A percentile compares a stretch with the other conserved stretches of the same genome.
These are phyloP conservation scores for Willowsia nigromaculata DNA, from an alignment of 2,888 invertebrate genomes.

Conservation along the genomic window DNA sequence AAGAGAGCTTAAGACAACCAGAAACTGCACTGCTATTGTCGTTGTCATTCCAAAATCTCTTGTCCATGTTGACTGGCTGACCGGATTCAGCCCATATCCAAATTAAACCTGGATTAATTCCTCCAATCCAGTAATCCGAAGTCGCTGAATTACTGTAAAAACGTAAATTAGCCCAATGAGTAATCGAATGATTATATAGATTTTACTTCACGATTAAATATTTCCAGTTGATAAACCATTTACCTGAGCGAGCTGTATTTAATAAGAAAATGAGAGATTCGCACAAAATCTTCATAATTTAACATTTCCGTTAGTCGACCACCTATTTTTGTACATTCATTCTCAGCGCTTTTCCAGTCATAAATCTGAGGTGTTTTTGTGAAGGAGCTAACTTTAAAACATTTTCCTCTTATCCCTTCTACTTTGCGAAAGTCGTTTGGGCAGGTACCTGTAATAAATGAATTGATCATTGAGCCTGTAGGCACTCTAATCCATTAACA, in stretches of 20 bases:
- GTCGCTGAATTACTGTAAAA: conserved; percentile 65
- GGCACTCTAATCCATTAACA: too few species aligned
- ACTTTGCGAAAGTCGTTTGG: conserved; percentile 75
- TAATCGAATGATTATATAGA: too few species aligned
- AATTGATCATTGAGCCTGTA: too few species aligned
- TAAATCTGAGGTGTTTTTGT: conserved; percentile 54
- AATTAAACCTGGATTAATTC: conserved; percentile 77
- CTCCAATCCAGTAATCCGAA: conserved; percentile 78
- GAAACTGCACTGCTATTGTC: conserved; percentile 76
- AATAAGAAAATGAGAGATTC: conserved; percentile 73
- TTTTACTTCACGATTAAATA: too few species aligned
- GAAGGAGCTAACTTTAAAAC: conserved; percentile 76
- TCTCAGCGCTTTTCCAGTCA: conserved; percentile 77
- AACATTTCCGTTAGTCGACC: conserved; percentile 76
- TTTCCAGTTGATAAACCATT: neutral
- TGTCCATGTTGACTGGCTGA: conserved; percentile 76
- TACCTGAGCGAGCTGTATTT: conserved; percentile 72
- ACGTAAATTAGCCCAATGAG: too few species aligned
- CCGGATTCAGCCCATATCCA: conserved; percentile 79
- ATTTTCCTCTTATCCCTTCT: conserved; percentile 77
- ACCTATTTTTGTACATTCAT: conserved; percentile 75
- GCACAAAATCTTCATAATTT: conserved; percentile 75
- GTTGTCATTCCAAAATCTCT: conserved; percentile 78
- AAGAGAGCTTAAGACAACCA: conserved; percentile 77
- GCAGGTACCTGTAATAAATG: conserved; percentile 70